Evolutionary conservation across 2,888 invertebrate species (phyloP).

Genomic region (Hirtodrosophila trivittata): DNA sequence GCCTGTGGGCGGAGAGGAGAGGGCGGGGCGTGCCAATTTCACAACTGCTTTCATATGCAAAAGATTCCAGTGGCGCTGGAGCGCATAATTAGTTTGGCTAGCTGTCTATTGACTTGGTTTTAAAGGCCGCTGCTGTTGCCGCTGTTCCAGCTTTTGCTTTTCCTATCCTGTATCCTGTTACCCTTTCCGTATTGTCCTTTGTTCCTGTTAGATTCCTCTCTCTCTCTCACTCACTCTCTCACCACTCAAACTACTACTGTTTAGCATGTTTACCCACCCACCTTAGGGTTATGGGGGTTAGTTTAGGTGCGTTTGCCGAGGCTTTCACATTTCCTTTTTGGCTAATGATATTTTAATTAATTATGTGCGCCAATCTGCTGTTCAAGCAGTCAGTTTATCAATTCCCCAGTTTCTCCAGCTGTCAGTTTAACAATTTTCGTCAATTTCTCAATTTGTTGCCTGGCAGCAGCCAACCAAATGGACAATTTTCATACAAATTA

Average conservation of each 20-base stretch:
- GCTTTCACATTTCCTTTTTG: conserved; percentile 15
- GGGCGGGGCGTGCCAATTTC: conserved; percentile 49
- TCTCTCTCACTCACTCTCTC: too few species aligned
- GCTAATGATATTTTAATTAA: conserved; percentile 71
- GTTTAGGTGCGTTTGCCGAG: background rate
- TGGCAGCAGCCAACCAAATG: too few species aligned
- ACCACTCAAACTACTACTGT: too few species aligned
- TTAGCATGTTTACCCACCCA: too few species aligned
- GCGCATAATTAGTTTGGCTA: conserved; percentile 71
- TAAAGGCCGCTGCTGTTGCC: background rate
- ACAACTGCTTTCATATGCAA: conserved; percentile 74
- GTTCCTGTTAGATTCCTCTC: too few species aligned
- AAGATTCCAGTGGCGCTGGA: conserved; percentile 65
- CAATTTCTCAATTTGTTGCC: background rate
- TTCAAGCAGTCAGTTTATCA: conserved; percentile 26
- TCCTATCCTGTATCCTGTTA: background rate
- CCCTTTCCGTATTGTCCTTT: background rate
- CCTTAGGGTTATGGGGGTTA: background rate
- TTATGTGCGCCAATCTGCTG: conserved; percentile 50
- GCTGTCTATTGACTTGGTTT: conserved; percentile 13
- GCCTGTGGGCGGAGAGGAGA: too few species aligned
- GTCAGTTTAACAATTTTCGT: conserved; percentile 25
- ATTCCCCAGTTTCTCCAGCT: conserved; percentile 25
- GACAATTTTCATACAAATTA: too few species aligned
- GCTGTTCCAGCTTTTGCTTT: background rate